Evolutionary conservation across 2,113 vertebrate genomes (phyloP).

Genomic region (Anoplopoma fimbria): DNA sequence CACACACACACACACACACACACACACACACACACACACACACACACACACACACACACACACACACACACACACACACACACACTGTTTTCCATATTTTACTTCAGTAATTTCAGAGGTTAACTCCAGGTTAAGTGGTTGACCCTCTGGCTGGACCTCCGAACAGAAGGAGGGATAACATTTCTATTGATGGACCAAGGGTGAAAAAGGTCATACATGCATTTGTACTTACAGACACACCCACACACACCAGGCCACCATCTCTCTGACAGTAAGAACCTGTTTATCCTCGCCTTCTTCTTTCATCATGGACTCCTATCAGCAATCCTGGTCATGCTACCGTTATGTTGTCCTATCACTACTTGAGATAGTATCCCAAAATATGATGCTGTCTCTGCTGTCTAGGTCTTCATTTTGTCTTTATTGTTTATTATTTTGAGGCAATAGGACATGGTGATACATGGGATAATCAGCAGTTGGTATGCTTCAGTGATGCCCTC

Average conservation of each 20-base stretch:
- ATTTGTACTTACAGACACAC: constrained; percentile 39
- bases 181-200: constrained; percentile 67
- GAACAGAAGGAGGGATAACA: constrained; percentile 52
- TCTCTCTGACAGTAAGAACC: constrained; percentile 44
- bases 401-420: constrained; percentile 48
- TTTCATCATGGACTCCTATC: constrained; percentile 67
- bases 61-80: constrained; percentile 13
- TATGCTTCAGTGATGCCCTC: constrained; percentile 55
- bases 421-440: constrained; percentile 58
- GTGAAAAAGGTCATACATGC: constrained; percentile 57
- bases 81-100: constrained; percentile 52
- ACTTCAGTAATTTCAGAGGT: constrained; percentile 62
- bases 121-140: constrained; percentile 76
- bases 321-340: constrained; percentile 47
- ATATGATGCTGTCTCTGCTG: constrained; percentile 49
- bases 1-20: constrained; percentile 7
- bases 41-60: constrained; percentile 25
- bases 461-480: constrained; percentile 55
- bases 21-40: constrained; percentile 8
- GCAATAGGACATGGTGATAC: constrained; percentile 53
- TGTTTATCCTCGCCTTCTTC: constrained; percentile 43
- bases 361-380: constrained; percentile 52
- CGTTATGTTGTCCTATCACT: constrained; percentile 49
- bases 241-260: constrained; percentile 17
- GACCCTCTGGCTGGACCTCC: constrained; percentile 55